Base-by-base conservation (phyloP, 1,140 invertebrate genomes). In the Drosophila sp. region DNA sequence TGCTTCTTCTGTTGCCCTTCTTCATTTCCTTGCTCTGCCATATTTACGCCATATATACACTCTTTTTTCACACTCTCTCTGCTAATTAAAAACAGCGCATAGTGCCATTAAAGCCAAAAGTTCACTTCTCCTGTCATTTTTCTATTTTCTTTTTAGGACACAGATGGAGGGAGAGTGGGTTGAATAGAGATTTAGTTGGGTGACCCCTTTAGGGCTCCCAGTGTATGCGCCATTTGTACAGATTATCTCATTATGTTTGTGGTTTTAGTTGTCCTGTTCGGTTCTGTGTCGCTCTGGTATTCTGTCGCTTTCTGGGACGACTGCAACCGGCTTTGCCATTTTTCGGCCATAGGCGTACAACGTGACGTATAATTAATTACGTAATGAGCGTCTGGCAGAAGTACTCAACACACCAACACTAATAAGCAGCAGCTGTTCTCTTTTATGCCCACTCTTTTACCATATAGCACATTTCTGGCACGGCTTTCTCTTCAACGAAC, bases 351-450 rank as follows among this genome's bases (percentile, higher is more conserved):
- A 74, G 71, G 73, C 81, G 69, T 63, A 78, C 78, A 78, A 82
- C 78, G 73, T 86, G 83, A 73, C 78, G 78, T 87, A 89, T 87
- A 87, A 87, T 87, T 89, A 89, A 87, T 87, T 89, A 72, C 83
- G 78, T 87, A 87, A 87, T 82, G 83, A 87, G 82, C 78, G 81
- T 71, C 77, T 84, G 74, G 69, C 78, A 75, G 78, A 70, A 64
- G 59, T 73, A 80, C 61, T 84, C 63, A 48, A 76, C 81, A 41
- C 70, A 57, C 45, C 71, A 67, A 51, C 51, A 67, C 58, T 63
- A 65, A 56, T 48, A 34, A 59, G 34, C 32, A 27, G 7, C 32
- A 62, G 53, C 63, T 72, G 70, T 78, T 81, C 56, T 27, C 13
- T 40, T 16, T 54, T 56, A 53, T 50, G 54, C 51, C 53, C 53